A percentile compares a stretch with the other conserved stretches of the same genome.
Evolutionary conservation across 1,140 invertebrate genomes (phyloP).

Genomic region (Pseudomyrmex gracilis): DNA sequence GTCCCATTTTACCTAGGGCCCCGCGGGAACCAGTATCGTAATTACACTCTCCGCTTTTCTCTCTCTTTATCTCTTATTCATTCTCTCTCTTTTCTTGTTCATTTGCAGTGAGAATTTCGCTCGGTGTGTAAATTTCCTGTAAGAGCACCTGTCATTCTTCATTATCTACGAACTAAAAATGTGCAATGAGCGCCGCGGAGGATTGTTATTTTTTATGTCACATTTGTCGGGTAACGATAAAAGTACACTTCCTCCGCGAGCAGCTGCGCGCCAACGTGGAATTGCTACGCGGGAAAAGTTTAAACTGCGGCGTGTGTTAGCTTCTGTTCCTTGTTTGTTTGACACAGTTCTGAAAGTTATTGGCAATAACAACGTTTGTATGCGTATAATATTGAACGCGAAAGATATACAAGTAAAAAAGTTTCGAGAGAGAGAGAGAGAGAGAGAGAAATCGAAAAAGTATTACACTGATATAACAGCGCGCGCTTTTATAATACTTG

Average conservation of each 20-base stretch:
- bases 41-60: neutral
- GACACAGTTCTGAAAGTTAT: constrained; percentile 3
- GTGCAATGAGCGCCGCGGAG: neutral
- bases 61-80: neutral
- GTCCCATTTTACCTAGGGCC: neutral
- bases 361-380: neutral
- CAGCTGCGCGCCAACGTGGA: neutral
- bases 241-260: constrained; percentile 15
- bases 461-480: too few species aligned
- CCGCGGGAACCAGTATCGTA: neutral
- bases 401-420: too few species aligned
- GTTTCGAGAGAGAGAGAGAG: too few species aligned
- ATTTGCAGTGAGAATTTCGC: constrained; percentile 29
- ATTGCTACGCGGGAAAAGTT: constrained; percentile 4
- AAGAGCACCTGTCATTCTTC: constrained; percentile 39
- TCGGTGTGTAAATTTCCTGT: constrained; percentile 24
- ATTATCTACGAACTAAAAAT: constrained; percentile 44
- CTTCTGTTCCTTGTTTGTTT: neutral
- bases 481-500: too few species aligned
- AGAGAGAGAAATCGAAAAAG: too few species aligned
- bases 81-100: neutral
- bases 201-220: constrained; percentile 12
- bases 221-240: constrained; percentile 26
- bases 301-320: constrained; percentile 4
- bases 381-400: neutral